phyloP scores from a whole-genome alignment of 2,797 vertebrate genomes.

The Acomys russatus region DNA sequence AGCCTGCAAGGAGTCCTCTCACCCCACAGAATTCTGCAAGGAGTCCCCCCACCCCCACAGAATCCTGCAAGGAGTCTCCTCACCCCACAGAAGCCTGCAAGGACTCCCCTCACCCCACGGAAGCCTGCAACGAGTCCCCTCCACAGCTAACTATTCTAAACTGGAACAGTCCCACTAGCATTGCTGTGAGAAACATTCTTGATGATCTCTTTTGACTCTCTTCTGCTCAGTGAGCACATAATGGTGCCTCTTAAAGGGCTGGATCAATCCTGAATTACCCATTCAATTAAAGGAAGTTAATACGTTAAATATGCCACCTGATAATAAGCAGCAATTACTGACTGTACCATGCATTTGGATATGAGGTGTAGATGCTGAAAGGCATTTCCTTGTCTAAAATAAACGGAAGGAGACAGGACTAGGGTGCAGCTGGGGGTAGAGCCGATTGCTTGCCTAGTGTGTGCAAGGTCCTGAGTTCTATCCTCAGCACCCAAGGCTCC shows the following conservation, averaged over 20 bases:
- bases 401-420: not conserved
- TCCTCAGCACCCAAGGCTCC: not conserved
- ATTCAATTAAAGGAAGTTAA: constrained; percentile 54
- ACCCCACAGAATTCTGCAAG: too few relatives aligned
- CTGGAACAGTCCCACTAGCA: not conserved
- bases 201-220: not conserved
- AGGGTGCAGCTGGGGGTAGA: not conserved
- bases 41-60: too few relatives aligned
- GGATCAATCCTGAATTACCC: constrained; percentile 54
- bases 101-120: not conserved
- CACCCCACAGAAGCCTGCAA: not conserved
- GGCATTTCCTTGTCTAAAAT: not conserved
- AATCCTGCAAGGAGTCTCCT: not conserved
- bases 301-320: not conserved
- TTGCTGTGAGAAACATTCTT: not conserved
- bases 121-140: not conserved
- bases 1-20: too few relatives aligned
- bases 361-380: not conserved
- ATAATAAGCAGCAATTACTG: constrained; percentile 32
- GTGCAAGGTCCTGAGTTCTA: not conserved
- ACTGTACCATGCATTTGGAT: not conserved
- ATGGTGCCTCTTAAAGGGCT: not conserved
- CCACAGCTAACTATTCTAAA: not conserved
- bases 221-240: not conserved
- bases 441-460: not conserved